Evolutionary conservation across 1,140 invertebrate genomes (phyloP).

Genomic region (Drosophila burlai): DNA sequence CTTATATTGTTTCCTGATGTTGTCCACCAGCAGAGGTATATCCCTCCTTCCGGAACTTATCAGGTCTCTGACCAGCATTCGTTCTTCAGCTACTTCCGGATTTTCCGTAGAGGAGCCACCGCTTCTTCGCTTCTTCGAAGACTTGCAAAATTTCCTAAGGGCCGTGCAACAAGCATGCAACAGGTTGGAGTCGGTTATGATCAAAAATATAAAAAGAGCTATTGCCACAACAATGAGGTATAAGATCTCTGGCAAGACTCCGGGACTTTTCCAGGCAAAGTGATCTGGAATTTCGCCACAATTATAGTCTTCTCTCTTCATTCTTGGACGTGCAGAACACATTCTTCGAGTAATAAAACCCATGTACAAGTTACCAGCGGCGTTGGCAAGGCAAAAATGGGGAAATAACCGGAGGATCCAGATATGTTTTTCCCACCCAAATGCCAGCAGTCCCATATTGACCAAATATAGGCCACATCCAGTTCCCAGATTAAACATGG

Average conservation of each 20-base stretch:
- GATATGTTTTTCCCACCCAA: constrained; percentile 87
- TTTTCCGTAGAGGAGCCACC: neutral
- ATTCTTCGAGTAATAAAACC: neutral
- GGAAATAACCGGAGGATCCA: constrained; percentile 89
- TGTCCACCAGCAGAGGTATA: too few relatives aligned
- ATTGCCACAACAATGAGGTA: constrained; percentile 1
- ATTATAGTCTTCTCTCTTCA: too few relatives aligned
- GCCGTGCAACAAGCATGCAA: rapidly evolving
- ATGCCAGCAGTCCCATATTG: constrained; percentile 86
- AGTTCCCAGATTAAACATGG: constrained; percentile 86
- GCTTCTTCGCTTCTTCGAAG: neutral
- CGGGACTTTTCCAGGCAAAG: constrained; percentile 57
- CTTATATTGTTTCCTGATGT: too few relatives aligned
- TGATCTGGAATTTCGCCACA: constrained; percentile 60
- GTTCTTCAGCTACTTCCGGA: constrained; percentile 56
- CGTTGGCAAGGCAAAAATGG: constrained; percentile 88
- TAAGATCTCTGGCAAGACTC: constrained; percentile 50
- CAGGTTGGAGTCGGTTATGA: constrained; percentile 44
- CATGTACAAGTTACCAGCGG: constrained; percentile 10
- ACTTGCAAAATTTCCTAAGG: neutral
- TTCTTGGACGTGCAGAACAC: constrained; percentile 1
- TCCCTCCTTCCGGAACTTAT: neutral
- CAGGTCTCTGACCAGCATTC: constrained; percentile 61
- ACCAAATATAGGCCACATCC: constrained; percentile 85
- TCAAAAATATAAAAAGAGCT: constrained; percentile 23